phyloP scores from a whole-genome alignment of 2,113 vertebrate genomes.

The Trinectes maculatus region DNA sequence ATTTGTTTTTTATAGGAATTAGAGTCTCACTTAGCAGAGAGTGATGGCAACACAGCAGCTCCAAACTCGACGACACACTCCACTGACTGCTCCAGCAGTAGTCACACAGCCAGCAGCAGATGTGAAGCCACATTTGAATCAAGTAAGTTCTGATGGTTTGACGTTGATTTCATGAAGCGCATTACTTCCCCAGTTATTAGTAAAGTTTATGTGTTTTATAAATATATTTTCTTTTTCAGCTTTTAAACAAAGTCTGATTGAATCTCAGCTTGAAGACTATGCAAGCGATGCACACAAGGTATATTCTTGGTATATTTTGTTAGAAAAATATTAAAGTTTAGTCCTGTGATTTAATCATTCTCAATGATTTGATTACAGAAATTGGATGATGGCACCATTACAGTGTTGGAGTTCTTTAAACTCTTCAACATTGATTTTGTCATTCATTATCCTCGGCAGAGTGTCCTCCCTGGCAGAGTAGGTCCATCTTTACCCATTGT shows the following conservation, averaged over 20 bases:
- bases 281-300: slow-evolving; percentile 85
- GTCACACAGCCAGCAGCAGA: slow-evolving; percentile 82
- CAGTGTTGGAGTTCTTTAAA: slow-evolving; percentile 90
- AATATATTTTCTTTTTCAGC: slow-evolving; percentile 68
- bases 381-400: slow-evolving; percentile 86
- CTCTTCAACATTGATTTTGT: slow-evolving; percentile 88
- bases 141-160: slow-evolving; percentile 76
- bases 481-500: slow-evolving; percentile 5
- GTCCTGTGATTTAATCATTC: not conserved
- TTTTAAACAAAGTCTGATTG: slow-evolving; percentile 84
- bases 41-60: slow-evolving; percentile 56
- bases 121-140: slow-evolving; percentile 84
- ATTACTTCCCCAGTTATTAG: not conserved
- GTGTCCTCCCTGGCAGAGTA: slow-evolving; percentile 87
- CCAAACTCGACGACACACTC: slow-evolving; percentile 66
- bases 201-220: not conserved
- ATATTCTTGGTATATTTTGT: not conserved
- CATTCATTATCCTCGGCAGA: slow-evolving; percentile 90
- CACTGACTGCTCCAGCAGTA: slow-evolving; percentile 79
- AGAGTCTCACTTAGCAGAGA: slow-evolving; percentile 31
- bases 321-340: not conserved
- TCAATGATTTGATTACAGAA: slow-evolving; percentile 81
- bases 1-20: slow-evolving; percentile 26
- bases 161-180: not conserved
- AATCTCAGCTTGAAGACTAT: slow-evolving; percentile 86